Conservation (phyloP, 1,140 invertebrate genomes). For the Holotrichia oblita region DNA sequence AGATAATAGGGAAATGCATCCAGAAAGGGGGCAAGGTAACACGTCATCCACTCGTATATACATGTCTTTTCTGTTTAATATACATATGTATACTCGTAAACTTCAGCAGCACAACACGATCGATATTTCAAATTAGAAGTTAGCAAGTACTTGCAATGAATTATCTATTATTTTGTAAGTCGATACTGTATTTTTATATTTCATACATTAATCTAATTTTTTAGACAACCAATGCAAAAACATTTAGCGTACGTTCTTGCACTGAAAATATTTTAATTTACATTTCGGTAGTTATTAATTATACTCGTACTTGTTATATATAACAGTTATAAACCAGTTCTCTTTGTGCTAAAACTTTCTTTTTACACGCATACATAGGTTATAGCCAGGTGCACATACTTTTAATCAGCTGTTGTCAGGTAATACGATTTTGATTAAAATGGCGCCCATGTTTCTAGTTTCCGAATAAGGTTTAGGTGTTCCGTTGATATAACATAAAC, state of each 20-base stretch:
- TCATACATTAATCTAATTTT: neutral
- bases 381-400: constrained; percentile 18
- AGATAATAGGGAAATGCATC: constrained; percentile 26
- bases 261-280: neutral
- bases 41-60: constrained; percentile 11
- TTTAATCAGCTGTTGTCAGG: constrained; percentile 20
- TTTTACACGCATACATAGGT: constrained; percentile 19
- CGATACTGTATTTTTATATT: neutral
- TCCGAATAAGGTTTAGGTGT: neutral
- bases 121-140: neutral
- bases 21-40: constrained; percentile 11
- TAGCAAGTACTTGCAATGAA: neutral
- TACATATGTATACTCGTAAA: neutral
- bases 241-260: neutral
- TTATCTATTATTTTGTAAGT: neutral
- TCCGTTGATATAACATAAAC: neutral
- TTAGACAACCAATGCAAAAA: neutral
- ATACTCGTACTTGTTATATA: neutral
- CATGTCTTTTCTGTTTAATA: neutral
- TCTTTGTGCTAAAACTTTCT: constrained; percentile 29
- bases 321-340: constrained; percentile 27
- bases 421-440: constrained; percentile 28
- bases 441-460: neutral
- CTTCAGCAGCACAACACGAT: neutral
- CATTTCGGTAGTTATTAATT: neutral